These are phyloP conservation scores for Alces alces DNA, from an alignment of 2,113 vertebrate species.

Conservation along the genomic window DNA sequence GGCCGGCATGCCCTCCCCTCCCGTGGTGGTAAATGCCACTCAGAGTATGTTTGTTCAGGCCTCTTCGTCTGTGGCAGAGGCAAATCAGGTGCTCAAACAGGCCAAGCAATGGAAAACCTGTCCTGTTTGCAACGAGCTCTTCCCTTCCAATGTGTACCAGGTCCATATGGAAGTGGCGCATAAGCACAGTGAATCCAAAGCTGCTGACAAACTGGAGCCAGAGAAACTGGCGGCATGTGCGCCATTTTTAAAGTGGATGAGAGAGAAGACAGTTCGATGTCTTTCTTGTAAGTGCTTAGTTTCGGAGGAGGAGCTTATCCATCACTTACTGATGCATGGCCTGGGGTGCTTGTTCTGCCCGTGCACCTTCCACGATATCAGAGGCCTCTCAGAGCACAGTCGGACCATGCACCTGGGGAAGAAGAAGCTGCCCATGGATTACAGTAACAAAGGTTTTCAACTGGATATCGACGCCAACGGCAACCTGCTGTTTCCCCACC, in stretches of 20 bases:
- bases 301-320: slow-evolving; percentile 89
- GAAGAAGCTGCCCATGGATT: slow-evolving; percentile 87
- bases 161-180: slow-evolving; percentile 93
- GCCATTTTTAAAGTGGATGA: slow-evolving; percentile 91
- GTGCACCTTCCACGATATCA: slow-evolving; percentile 90
- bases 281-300: slow-evolving; percentile 90
- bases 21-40: slow-evolving; percentile 62
- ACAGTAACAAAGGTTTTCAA: slow-evolving; percentile 89
- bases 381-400: slow-evolving; percentile 88
- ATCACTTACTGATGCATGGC: slow-evolving; percentile 92
- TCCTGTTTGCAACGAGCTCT: slow-evolving; percentile 94
- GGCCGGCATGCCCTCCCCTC: slow-evolving; percentile 77
- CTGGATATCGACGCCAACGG: slow-evolving; percentile 85
- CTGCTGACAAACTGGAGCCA: slow-evolving; percentile 45
- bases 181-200: slow-evolving; percentile 76
- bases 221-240: slow-evolving; percentile 89
- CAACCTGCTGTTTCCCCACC: slow-evolving; percentile 90
- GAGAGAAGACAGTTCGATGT: slow-evolving; percentile 91
- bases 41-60: slow-evolving; percentile 52
- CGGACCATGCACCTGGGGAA: slow-evolving; percentile 85
- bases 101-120: slow-evolving; percentile 98
- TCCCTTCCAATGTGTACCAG: slow-evolving; percentile 94
- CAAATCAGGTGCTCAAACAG: slow-evolving; percentile 75
- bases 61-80: background rate
- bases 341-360: slow-evolving; percentile 94